Evolutionary conservation across 2,888 invertebrate species (phyloP), one percentile per base, ranked within the genome.

Genomic region (Rhopalosiphum nymphaeae): DNA sequence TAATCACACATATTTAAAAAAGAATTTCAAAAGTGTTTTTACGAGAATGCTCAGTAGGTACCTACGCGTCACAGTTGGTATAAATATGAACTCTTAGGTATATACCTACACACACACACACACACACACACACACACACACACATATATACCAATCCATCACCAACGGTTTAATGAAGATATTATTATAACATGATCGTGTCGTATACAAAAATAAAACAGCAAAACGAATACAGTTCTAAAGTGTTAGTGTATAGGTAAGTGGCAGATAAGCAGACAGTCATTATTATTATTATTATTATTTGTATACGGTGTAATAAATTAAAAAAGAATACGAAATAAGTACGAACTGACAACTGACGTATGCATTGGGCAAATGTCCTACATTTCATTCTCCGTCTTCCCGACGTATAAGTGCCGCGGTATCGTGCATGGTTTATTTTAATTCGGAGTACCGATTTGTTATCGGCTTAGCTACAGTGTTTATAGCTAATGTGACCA

Each of bases 211-310:
- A 78, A 78, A 78, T 36, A 36, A 36, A 78, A 78, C 78, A 36
- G 36, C 36, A 21, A 78, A 78, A 78, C 78, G 78, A 78, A 36
- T 78, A 78, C 78, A 36, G 36, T 78, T 36, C 36, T 78, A 36
- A 78, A 78, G 36, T 78, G 78, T 78, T n/a, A 67, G 67, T 67
- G 67, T 67, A 67, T 67, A 78, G 78, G 78, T 78, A 36, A 78
- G 78, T 78, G 78, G 36, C 36, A 36, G 78, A 78, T 78, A 78
- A 36, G 36, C 36, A 21, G 78, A 78, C 78, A 36, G 16, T 7
- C 78, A n/a, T 61, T 29, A n/a, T 61, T n/a, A 78, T 67, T 67
- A 67, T 16, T 36, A 78, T 78, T 78, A 78, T 78, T 78, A 78
- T 78, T 36, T 36, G 36, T 78, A n/a, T 67, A n/a, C 78, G 16